Evolutionary conservation across 2,113 vertebrate genomes (phyloP), one percentile per base, ranked within the genome.

Genomic region (Brienomyrus brachyistius): DNA sequence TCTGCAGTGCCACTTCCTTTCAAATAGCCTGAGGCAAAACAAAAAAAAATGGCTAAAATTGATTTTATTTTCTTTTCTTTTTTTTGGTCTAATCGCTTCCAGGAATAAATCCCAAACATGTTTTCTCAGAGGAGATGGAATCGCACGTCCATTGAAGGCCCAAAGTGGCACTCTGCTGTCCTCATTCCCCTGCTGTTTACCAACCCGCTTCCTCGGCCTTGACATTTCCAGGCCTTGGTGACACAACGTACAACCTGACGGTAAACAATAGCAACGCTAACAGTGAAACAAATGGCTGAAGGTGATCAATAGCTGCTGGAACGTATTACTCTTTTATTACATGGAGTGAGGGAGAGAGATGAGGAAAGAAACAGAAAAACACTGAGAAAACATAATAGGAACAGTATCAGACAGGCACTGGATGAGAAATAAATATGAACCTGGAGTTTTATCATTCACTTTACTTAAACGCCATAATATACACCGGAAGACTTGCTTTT

Each of bases 151-250:
- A 54, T 54, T 87, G 40, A 54, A 54, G n/a, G 51, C 13, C n/a
- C 48, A 52, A 21, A 54, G 27, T 27, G n/a, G 51, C n/a, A 19
- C 27, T 27, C 27, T 31, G n/a, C 31, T 31, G 31, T 56, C 50
- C 17, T 54, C 10, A 2, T n/a, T 17, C 51, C 35, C 27, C 51
- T 31, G 83, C 51, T 87, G 85, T 87, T 87, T 54, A 54, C 45
- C 50, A 4, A 5, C 13, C 45, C 31, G 51, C 51, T 54, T 48
- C 74, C 27, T 87, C 31, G n/a, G 85, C 50, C 51, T 52, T 87
- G 85, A 87, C 85, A 87, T 54, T 87, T 87, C 85, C 85, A 43
- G n/a, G 85, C 51, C n/a, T 11, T 15, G 23, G 48, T 54, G 51
- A n/a, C 27, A 56, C 21, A 50, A 50, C 9, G 51, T 35, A 31